These are phyloP conservation scores for Oenanthe melanoleuca DNA, from an alignment of 2,113 vertebrate genomes.

Conservation along the genomic window DNA sequence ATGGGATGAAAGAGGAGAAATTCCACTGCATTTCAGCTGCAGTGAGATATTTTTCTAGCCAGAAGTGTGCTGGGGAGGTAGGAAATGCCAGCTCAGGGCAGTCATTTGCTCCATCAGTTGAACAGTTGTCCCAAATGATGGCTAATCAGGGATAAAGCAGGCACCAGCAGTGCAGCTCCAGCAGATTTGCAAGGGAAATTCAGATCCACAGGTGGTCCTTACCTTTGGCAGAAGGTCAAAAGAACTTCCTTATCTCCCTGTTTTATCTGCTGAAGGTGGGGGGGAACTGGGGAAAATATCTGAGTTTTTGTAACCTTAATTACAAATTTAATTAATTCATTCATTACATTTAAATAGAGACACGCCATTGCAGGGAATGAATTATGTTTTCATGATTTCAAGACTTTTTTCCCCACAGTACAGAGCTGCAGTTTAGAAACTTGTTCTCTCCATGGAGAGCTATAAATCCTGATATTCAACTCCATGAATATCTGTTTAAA, in stretches of 20 bases:
- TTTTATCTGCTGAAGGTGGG: background rate
- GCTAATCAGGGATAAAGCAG: slow-evolving; percentile 67
- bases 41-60: background rate
- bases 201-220: slow-evolving; percentile 52
- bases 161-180: slow-evolving; percentile 54
- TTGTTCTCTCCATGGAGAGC: background rate
- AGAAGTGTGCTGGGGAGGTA: background rate
- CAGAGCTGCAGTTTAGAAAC: background rate
- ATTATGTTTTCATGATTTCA: background rate
- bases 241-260: slow-evolving; percentile 20
- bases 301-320: background rate
- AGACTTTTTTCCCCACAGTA: background rate
- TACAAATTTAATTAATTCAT: too few relatives aligned
- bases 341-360: background rate
- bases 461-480: background rate
- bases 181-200: slow-evolving; percentile 71
- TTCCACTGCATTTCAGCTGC: background rate
- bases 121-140: slow-evolving; percentile 57
- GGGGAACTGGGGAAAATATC: background rate
- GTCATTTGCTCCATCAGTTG: slow-evolving; percentile 42
- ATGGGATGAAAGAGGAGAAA: background rate
- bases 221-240: slow-evolving; percentile 58
- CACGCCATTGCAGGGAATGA: background rate
- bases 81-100: slow-evolving; percentile 53
- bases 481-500: background rate